phyloP scores from a whole-genome alignment of 2,797 vertebrate genomes.

The Scleropages formosus region DNA sequence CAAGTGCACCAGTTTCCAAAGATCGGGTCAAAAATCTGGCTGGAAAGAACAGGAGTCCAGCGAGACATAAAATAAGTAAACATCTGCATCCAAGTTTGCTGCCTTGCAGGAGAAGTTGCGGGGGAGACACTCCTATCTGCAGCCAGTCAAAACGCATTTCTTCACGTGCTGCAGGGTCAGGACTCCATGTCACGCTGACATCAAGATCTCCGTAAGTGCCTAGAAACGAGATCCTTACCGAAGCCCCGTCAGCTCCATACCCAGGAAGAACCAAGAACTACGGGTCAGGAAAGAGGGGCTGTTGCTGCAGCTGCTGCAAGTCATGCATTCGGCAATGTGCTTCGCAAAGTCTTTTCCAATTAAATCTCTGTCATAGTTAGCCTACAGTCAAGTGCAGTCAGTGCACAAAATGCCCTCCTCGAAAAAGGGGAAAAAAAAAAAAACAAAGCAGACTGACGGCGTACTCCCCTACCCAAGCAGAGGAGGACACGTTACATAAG shows the following conservation, averaged over 20 bases:
- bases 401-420: slow-evolving; percentile 45
- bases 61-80: neutral
- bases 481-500: slow-evolving; percentile 64
- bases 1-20: no score
- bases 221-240: slow-evolving; percentile 41
- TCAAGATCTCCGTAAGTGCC: slow-evolving; percentile 30
- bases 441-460: slow-evolving; percentile 49
- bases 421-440: no score
- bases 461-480: slow-evolving; percentile 50
- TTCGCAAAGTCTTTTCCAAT: slow-evolving; percentile 57
- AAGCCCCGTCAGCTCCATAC: neutral
- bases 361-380: slow-evolving; percentile 52
- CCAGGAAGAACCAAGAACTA: no score
- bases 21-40: no score
- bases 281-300: slow-evolving; percentile 53
- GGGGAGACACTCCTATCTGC: neutral
- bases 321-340: slow-evolving; percentile 52
- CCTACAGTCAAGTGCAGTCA: slow-evolving; percentile 48
- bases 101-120: neutral
- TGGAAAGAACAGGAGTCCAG: neutral
- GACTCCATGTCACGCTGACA: slow-evolving; percentile 34
- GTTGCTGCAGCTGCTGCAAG: slow-evolving; percentile 55
- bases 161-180: slow-evolving; percentile 31
- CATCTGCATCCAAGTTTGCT: neutral
- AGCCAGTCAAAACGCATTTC: slow-evolving; percentile 6